Conservation (phyloP, 2,888 invertebrate genomes). For the Hypselothyrea guttata region DNA sequence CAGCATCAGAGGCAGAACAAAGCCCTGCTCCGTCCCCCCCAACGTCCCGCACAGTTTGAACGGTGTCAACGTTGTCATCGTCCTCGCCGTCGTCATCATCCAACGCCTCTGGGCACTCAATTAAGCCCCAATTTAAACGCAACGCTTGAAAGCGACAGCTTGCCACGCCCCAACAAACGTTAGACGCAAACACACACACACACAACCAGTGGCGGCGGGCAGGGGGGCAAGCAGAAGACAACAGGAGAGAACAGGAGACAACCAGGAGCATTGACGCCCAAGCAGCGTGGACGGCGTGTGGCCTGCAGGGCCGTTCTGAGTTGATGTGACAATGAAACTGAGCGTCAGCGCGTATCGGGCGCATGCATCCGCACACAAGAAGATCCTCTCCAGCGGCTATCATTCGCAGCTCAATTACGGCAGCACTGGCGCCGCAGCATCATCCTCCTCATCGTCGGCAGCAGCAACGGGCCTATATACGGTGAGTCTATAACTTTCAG, state of each 20-base stretch:
- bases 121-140: slow-evolving; percentile 61
- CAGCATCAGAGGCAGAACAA: background rate
- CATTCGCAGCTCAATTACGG: slow-evolving; percentile 90
- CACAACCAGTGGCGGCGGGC: background rate
- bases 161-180: slow-evolving; percentile 23
- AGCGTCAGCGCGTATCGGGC: slow-evolving; percentile 94
- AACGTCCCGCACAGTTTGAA: slow-evolving; percentile 1
- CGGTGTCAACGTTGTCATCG: slow-evolving; percentile 42
- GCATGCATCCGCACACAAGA: slow-evolving; percentile 94
- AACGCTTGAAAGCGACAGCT: slow-evolving; percentile 44
- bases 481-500: slow-evolving; percentile 82
- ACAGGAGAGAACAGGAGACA: background rate
- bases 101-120: slow-evolving; percentile 71
- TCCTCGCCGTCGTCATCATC: slow-evolving; percentile 26
- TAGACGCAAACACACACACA: background rate
- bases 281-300: slow-evolving; percentile 13
- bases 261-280: background rate
- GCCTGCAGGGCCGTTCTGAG: slow-evolving; percentile 37
- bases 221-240: background rate
- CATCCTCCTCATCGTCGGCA: slow-evolving; percentile 83
- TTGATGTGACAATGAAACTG: slow-evolving; percentile 87
- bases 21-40: background rate
- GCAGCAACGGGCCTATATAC: slow-evolving; percentile 83
- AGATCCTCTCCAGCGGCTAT: slow-evolving; percentile 91
- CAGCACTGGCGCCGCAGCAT: slow-evolving; percentile 87